Conservation (phyloP, 2,113 vertebrate species). For the Hyla sarda region DNA sequence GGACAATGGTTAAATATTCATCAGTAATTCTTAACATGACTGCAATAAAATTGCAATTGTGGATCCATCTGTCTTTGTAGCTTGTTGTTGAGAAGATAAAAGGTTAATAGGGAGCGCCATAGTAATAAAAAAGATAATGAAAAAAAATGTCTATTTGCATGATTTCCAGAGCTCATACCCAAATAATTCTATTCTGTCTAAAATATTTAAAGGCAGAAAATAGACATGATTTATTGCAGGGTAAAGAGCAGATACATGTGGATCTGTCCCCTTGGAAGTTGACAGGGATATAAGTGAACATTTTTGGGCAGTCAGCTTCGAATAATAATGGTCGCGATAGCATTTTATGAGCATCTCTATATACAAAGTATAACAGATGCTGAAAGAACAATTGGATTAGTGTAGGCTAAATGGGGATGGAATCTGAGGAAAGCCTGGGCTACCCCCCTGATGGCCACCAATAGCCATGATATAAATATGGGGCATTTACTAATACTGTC, state of each 20-base stretch:
- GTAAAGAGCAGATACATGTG: slow-evolving; percentile 28
- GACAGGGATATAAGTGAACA: slow-evolving; percentile 10
- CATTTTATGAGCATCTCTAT: neutral
- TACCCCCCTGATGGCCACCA: no score
- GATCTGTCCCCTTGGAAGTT: neutral
- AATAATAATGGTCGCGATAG: neutral
- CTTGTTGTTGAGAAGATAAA: slow-evolving; percentile 46
- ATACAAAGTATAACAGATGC: neutral
- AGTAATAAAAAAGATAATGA: slow-evolving; percentile 50
- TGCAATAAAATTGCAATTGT: neutral
- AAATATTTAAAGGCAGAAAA: slow-evolving; percentile 37
- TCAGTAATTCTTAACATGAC: slow-evolving; percentile 14
- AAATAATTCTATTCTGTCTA: slow-evolving; percentile 41
- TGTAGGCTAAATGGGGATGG: neutral
- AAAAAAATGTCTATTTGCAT: slow-evolving; percentile 42
- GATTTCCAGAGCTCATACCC: slow-evolving; percentile 4
- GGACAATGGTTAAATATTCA: slow-evolving; percentile 12
- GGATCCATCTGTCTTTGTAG: slow-evolving; percentile 34
- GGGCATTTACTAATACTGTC: no score
- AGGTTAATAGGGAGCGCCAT: slow-evolving; percentile 49
- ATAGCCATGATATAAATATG: no score
- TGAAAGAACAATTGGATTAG: neutral
- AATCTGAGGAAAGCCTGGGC: neutral
- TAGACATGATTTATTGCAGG: slow-evolving; percentile 21
- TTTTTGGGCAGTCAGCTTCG: neutral